Base-by-base conservation (phyloP, 2,888 invertebrate species). In the Tetanocera ferruginea region DNA sequence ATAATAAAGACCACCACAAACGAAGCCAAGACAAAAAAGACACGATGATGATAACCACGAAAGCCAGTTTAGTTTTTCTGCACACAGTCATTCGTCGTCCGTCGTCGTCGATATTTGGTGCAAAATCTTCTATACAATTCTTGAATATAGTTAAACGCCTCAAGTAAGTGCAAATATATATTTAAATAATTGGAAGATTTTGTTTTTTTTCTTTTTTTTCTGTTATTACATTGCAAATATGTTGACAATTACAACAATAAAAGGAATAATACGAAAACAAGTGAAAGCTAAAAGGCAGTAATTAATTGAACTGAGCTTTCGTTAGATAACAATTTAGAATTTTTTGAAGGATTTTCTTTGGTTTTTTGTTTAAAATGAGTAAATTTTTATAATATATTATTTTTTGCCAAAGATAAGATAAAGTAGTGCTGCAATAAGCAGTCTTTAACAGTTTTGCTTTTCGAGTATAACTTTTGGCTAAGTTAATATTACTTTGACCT, bases 401-500 rank as follows among this genome's bases (percentile, higher is more conserved):
- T 23, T 34, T n/a, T 34, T 37, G 52, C 37, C 57, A 5, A 66
- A 19, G 14, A 11, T 43, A 43, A 14, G 14, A 2, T 14, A 11
- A 43, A 43, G 11, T 1, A 43, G 11, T 43, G 37, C 8, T 37
- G 4, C 37, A 37, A 43, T 14, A 14, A 43, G 43, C 11, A 43
- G 1, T 43, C 43, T 6, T 37, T 37, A 37, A 2, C 11, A 43
- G 14, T 11, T 43, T 43, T 43, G 43, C 1, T 1, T 1, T 43
- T 43, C 14, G 11, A 2, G 3, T 43, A 11, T 1, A 1, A 43
- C 11, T 43, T 43, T 51, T 17, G 23, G 11, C 23, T 51, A 37
- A 49, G 49, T 69, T 69, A 23, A 14, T 55, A 75, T 75, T 67
- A 75, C 66, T 75, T 23, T 86, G 86, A 87, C 87, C 87, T 87